phyloP scores from a whole-genome alignment of 2,888 invertebrate genomes.

The Phania funesta region DNA sequence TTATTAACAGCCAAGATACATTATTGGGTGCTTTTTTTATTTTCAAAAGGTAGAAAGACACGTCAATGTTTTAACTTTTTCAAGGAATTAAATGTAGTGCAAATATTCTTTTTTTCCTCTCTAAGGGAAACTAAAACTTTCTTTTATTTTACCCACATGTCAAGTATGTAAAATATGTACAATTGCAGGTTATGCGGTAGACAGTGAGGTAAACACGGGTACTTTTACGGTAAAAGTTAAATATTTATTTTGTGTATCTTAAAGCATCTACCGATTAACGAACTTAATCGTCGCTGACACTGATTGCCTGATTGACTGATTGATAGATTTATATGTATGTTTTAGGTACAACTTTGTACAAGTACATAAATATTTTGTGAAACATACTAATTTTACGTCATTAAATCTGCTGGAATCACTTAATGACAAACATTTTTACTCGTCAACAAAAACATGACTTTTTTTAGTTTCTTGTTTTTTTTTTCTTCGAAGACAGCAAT shows the following conservation, averaged over 20 bases:
- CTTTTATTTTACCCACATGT: conserved; percentile 11
- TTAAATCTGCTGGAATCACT: conserved; percentile 46
- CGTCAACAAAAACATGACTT: conserved; percentile 28
- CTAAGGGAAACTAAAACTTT: conserved; percentile 29
- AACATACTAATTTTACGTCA: conserved; percentile 52
- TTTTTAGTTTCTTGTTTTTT: neutral
- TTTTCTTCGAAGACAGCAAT: neutral
- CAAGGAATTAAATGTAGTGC: conserved; percentile 55
- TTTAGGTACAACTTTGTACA: neutral
- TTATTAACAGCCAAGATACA: conserved; percentile 53
- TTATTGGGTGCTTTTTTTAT: conserved; percentile 9
- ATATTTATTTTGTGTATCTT: conserved; percentile 44
- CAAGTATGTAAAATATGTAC: neutral
- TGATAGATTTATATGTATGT: conserved; percentile 32
- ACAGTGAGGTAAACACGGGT: neutral
- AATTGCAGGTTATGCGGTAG: conserved; percentile 9
- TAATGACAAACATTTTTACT: conserved; percentile 50
- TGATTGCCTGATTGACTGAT: conserved; percentile 32
- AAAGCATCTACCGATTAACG: conserved; percentile 15
- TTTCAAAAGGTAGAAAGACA: neutral
- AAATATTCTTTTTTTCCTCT: neutral
- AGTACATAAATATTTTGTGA: conserved; percentile 9
- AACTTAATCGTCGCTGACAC: neutral
- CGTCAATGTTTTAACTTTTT: conserved; percentile 7
- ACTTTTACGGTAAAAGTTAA: conserved; percentile 8